Base-by-base conservation (phyloP, 2,888 invertebrate species). In the Conchocele bisecta region DNA sequence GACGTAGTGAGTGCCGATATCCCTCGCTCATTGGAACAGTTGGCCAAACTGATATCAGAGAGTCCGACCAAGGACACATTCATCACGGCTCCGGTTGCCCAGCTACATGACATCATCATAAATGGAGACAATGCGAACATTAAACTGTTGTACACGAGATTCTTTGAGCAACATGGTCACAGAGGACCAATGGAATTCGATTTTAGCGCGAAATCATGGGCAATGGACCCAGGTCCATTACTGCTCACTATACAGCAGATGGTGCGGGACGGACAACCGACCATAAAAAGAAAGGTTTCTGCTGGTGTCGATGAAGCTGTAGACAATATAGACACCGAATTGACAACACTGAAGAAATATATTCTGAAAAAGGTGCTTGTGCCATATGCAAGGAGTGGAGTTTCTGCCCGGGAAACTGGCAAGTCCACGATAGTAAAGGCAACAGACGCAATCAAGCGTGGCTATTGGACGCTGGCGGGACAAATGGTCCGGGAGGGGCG, bases 131-230 rank as follows among this genome's bases (percentile, higher is more conserved):
- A 48, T 28, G 48, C 28, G 5, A 28, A 48, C n/a, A 4, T 48
- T 6, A 48, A n/a, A 11, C 31, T 22, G 22, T 28, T 22, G 4
- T 54, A 54, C 26, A 20, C n/a, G n/a, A n/a, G 13, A 9, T 54
- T 54, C 15, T n/a, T 54, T 35, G n/a, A 54, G 6, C 20, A 37
- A 17, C 54, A 54, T 17, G 54, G 54, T 0, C 54, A 54, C 29
- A 54, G 54, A 24, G 22, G 54, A 9, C n/a, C 39, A 3, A 15
- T 35, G 17, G 54, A 54, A 22, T 24, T 39, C 20, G 54, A 54
- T 20, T 54, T 37, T 54, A 20, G 22, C 9, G 54, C 35, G 26
- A 54, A 54, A n/a, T 54, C 54, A 3, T 54, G 54, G 54, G 17
- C 54, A 11, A 29, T 31, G 33, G 39, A 35, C 24, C 54, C 54